phyloP scores from a whole-genome alignment of 2,797 vertebrate genomes.

The Psittacula echo region DNA sequence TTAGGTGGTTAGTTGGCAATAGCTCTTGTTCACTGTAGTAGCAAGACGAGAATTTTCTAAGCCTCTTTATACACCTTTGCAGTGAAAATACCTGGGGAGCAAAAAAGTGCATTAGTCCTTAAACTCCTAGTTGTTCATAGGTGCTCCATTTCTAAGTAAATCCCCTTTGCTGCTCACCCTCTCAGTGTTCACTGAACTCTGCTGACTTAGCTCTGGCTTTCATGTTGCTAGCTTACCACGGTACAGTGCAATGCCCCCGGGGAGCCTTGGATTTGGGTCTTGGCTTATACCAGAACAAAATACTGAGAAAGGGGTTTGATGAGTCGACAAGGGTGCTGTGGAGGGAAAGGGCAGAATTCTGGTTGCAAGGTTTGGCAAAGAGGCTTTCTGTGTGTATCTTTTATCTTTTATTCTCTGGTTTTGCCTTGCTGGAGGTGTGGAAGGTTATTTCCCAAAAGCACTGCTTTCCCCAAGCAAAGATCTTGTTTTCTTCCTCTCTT shows the following conservation, averaged over 20 bases:
- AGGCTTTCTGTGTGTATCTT: neutral
- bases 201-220: neutral
- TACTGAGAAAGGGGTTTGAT: neutral
- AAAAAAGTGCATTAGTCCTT: neutral
- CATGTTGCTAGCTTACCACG: neutral
- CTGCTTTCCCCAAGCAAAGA: neutral
- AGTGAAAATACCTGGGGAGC: neutral
- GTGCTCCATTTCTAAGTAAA: neutral
- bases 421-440: neutral
- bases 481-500: neutral
- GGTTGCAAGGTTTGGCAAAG: neutral
- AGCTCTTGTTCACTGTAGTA: neutral
- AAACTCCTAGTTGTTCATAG: neutral
- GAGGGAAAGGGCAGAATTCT: neutral
- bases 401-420: neutral
- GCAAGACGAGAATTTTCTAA: neutral
- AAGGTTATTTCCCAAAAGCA: neutral
- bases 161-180: neutral
- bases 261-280: neutral
- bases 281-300: neutral
- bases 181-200: neutral
- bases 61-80: neutral
- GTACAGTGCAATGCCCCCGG: neutral
- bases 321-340: accelerated
- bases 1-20: neutral